Base-by-base conservation (phyloP, 2,888 invertebrate species). In the Doris montereyensis region DNA sequence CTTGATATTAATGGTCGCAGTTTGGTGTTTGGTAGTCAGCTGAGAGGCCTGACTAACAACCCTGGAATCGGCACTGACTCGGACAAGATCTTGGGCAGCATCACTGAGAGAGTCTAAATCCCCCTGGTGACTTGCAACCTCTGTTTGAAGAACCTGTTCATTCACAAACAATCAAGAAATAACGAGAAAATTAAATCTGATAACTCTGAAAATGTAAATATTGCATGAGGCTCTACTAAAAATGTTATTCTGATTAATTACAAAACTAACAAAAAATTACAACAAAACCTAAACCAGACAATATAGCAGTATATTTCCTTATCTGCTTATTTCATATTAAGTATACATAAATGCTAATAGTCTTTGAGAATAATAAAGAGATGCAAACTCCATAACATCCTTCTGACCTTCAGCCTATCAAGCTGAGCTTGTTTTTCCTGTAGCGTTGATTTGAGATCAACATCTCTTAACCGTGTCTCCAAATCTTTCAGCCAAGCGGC, bases 81-180 rank as follows among this genome's bases (percentile, higher is more conserved):
- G 79, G 21, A 87, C 86, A 57, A 90, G 84, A 35, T 87, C 87
- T 78, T 98, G 97, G 0, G 97, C 96, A 84, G 95, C 95, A 90
- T 98, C 98, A 28, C 96, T 97, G 0, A 98, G 95, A 76, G 95
- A 95, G 87, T 98, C 97, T 79, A 97, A 96, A 92, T 97, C 97
- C 28, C 84, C 84, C 72, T 89, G 88, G 52, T 86, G 84, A 13
- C 82, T 79, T 17, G 81, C 76, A 17, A 88, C 82, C 74, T 89
- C 89, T 30, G 86, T 83, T 30, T 88, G 85, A n/a, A 89, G 82
- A 77, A 82, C 82, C 87, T 87, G 85, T 3, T n/a, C n/a, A n/a
- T n/a, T n/a, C n/a, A n/a, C n/a, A n/a, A n/a, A n/a, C n/a, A n/a
- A n/a, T n/a, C n/a, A n/a, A n/a, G n/a, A n/a, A n/a, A n/a, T n/a